Conservation (phyloP, 2,888 invertebrate genomes). For the Pollenia labialis region DNA sequence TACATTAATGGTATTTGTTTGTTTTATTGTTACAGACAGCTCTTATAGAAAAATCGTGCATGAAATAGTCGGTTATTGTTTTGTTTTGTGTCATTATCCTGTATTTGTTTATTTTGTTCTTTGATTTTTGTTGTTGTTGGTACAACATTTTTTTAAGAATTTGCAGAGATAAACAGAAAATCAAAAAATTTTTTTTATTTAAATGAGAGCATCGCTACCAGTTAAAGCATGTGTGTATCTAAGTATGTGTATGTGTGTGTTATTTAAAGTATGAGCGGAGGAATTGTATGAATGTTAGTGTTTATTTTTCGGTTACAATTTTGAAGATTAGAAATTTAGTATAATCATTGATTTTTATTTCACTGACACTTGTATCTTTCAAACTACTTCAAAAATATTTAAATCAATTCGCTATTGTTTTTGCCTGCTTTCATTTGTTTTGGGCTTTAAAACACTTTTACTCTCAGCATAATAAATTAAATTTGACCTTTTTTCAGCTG, state of each 20-base stretch:
- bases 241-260: not conserved
- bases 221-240: not conserved
- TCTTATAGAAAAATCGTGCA: conserved; percentile 61
- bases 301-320: conserved; percentile 6
- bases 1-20: not conserved
- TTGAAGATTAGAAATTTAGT: conserved; percentile 41
- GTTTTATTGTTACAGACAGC: conserved; percentile 2
- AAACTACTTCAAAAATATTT: conserved; percentile 53
- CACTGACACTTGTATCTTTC: not conserved
- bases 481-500: not conserved
- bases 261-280: not conserved
- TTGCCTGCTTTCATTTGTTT: not conserved
- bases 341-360: conserved; percentile 56
- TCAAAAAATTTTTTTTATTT: not conserved
- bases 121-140: conserved; percentile 5
- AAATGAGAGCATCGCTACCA: conserved; percentile 30
- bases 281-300: not conserved
- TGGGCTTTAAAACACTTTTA: not conserved
- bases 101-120: conserved; percentile 50
- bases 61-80: conserved; percentile 60
- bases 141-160: not conserved
- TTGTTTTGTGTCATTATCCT: conserved; percentile 54
- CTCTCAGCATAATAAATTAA: not conserved
- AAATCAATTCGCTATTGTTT: not conserved
- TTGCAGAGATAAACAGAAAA: conserved; percentile 35